phyloP scores from a whole-genome alignment of 2,113 vertebrate genomes.

The Bettongia penicillata region DNA sequence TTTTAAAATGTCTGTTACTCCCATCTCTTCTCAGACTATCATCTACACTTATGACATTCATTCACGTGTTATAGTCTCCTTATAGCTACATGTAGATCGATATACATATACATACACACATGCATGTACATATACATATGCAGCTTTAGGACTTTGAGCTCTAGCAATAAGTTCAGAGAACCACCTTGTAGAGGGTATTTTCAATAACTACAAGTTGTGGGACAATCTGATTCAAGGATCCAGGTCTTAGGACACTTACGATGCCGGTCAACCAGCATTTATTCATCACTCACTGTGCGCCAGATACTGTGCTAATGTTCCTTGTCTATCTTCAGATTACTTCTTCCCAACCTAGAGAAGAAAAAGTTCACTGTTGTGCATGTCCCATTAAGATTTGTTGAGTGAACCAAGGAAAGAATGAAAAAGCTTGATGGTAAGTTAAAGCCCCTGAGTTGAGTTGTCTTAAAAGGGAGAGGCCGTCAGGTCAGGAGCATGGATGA shows the following conservation, averaged over 20 bases:
- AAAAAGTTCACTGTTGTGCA: background rate
- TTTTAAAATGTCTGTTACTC: background rate
- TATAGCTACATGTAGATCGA: too few species aligned
- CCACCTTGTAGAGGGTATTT: conserved; percentile 26
- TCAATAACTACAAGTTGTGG: background rate
- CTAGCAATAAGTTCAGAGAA: conserved; percentile 21
- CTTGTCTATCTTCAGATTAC: background rate
- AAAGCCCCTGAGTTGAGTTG: background rate
- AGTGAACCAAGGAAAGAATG: conserved; percentile 5
- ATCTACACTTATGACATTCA: background rate
- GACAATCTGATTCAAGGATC: background rate
- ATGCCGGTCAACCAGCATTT: background rate
- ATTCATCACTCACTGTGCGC: background rate
- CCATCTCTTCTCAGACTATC: background rate
- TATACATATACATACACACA: too few species aligned
- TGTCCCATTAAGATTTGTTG: background rate
- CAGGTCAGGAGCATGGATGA: background rate
- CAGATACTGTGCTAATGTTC: background rate
- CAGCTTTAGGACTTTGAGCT: background rate
- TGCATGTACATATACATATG: too few species aligned
- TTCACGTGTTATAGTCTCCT: too few species aligned
- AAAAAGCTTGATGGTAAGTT: conserved; percentile 1
- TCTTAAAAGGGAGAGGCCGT: conserved; percentile 1
- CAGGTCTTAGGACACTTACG: background rate
- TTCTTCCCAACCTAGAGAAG: background rate